Conservation (phyloP, 2,888 invertebrate species). For the Steinernema scapterisci region DNA sequence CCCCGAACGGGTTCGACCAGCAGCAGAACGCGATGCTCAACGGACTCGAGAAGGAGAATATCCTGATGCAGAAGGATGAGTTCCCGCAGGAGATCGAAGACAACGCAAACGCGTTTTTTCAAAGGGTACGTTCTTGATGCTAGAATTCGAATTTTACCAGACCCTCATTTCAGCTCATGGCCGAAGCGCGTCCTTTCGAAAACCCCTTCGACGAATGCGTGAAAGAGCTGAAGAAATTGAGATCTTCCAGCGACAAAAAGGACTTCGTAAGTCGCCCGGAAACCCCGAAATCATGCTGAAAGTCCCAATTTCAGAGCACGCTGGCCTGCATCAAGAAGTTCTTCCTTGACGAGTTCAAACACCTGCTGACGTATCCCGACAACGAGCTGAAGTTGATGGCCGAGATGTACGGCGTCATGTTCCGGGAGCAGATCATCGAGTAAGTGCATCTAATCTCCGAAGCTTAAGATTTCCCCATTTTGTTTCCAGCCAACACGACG, state of each 20-base stretch:
- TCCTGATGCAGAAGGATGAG: constrained; percentile 36
- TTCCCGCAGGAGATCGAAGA: constrained; percentile 82
- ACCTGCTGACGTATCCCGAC: constrained; percentile 97
- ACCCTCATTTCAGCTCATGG: constrained; percentile 83
- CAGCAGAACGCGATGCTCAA: not conserved
- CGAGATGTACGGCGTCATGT: constrained; percentile 87
- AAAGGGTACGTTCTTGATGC: not conserved
- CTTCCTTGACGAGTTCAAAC: constrained; percentile 95
- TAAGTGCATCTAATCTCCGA: constrained; percentile 68
- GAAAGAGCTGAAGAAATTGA: constrained; percentile 89
- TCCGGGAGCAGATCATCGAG: constrained; percentile 64
- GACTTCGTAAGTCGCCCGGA: constrained; percentile 71
- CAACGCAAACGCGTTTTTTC: constrained; percentile 80
- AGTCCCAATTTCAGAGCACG: constrained; percentile 70
- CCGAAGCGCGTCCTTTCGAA: constrained; percentile 84
- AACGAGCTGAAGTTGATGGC: constrained; percentile 96
- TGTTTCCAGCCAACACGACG: constrained; percentile 37
- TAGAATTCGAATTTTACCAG: not conserved
- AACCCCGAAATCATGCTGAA: not conserved
- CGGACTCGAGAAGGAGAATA: constrained; percentile 6
- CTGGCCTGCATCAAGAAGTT: constrained; percentile 95
- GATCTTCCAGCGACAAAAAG: constrained; percentile 84
- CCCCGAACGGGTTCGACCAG: constrained; percentile 37
- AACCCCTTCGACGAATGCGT: constrained; percentile 94
- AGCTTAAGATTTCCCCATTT: not conserved